Evolutionary conservation across 2,113 vertebrate genomes (phyloP), one percentile per base, ranked within the genome.

Genomic region (Pelecanoides urinatrix): DNA sequence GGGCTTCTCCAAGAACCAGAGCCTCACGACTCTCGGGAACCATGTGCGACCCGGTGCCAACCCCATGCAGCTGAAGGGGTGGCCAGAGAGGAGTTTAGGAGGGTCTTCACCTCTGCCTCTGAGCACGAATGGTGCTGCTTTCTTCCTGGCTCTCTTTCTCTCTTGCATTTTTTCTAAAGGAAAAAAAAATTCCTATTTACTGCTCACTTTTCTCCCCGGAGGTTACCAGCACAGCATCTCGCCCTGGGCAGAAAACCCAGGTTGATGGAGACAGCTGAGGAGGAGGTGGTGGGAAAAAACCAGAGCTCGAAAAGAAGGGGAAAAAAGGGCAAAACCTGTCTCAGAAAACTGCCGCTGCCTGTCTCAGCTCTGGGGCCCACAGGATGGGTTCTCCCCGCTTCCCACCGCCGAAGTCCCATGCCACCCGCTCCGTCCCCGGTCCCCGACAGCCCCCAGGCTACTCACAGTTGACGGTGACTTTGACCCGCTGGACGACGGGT

Each of bases 381-480:
- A 25, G 71, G 36, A 34, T 40, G 36, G 5, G 34, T 34, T 62
- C 0, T 2, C 27, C 34, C 17, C 1, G 0, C 36, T 42, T 40
- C 44, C 47, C 32, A 17, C 23, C 2, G 0, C 34, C 16, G 1
- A 23, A 15, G 19, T 19, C 45, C 78, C 45, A 9, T 15, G 1
- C 11, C 38, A n/a, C 50, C 32, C 27, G 0, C 3, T 16, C 18
- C 29, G 7, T 30, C 26, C 80, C 62, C 4, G 11, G 1, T 11
- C 29, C 40, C 47, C 2, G 27, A 0, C 2, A 6, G 12, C 34
- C 45, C 9, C 3, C 10, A 1, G 25, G 21, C 9, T 21, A 99
- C 99, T 99, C 97, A 99, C 99, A 99, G 98, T 99, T 99, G 92
- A 99, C 99, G 4, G 98, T 99, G 97, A 99, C 98, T 98, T 99